Conservation (phyloP, 2,888 invertebrate genomes). For the Caradrina clavipalpis region DNA sequence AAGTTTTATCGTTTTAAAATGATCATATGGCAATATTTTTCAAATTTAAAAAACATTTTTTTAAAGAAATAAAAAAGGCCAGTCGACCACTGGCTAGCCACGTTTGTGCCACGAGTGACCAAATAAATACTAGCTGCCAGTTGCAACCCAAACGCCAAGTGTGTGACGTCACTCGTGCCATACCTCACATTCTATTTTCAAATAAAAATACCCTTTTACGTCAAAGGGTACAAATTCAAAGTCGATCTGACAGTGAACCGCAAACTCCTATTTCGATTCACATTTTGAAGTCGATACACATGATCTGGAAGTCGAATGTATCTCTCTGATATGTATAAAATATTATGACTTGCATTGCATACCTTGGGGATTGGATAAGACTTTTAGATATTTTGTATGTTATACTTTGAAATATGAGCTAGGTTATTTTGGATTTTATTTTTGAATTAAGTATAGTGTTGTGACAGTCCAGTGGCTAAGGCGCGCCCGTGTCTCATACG, state of each 20-base stretch:
- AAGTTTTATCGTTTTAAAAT: too few relatives aligned
- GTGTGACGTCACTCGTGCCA: neutral
- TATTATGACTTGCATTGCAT: neutral
- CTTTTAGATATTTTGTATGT: neutral
- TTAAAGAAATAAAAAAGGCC: neutral
- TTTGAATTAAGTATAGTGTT: neutral
- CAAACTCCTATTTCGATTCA: conserved; percentile 18
- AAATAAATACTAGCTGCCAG: neutral
- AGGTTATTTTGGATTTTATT: neutral
- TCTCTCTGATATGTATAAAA: conserved; percentile 4
- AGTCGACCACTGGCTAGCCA: too few relatives aligned
- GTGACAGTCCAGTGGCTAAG: too few relatives aligned
- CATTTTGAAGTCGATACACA: conserved; percentile 22
- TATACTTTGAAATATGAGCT: neutral
- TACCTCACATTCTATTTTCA: conserved; percentile 17
- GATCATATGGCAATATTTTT: too few relatives aligned
- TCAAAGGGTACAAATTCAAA: conserved; percentile 36
- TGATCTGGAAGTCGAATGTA: conserved; percentile 14
- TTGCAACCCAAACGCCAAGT: neutral
- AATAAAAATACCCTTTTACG: conserved; percentile 30
- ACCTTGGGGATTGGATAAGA: neutral
- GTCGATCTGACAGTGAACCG: conserved; percentile 25
- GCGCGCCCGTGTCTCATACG: too few relatives aligned
- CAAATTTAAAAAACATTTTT: too few relatives aligned
- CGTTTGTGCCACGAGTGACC: neutral